Evolutionary conservation across 2,113 vertebrate species (phyloP), one percentile per base, ranked within the genome.

Genomic region (Pandion haliaetus): DNA sequence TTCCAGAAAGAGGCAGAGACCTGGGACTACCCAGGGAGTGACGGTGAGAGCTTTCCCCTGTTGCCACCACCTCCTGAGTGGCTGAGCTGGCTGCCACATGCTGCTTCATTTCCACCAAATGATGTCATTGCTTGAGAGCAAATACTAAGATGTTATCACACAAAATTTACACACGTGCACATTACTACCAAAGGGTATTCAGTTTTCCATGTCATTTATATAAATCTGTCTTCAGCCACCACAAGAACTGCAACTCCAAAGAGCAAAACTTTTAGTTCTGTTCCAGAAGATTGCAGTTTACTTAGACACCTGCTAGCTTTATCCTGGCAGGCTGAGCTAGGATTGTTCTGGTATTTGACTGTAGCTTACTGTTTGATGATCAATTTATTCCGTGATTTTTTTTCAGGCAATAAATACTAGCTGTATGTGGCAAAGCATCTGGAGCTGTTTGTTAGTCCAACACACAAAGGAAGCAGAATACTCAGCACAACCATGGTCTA

Each of bases 351-450:
- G 31, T 74, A 62, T 92, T 95, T 86, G 47, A 45, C 38, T 78
- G 23, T 31, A 67, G 38, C 32, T 78, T 89, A 85, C 49, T 59
- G 52, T 69, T 89, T 87, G 73, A 95, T 34, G 38, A 96, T 76
- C 52, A 84, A 36, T 82, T 80, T 76, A 76, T 93, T 82, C 69
- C 69, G 45, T 29, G 9, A 63, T 1, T 18, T 36, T 49, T 50
- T 90, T 81, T 21, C 26, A 10, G 63, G 59, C 61, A 55, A 71
- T 78, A 95, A 94, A 93, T 96, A 50, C 32, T 86, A 19, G 0
- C 76, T 72, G 32, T 74, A 34, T 57, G 69, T 82, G 61, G 84
- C 61, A 93, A 94, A 91, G 91, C 86, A 85, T 82, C 93, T 96
- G 94, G 73, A 94, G 69, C 29, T 61, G 47, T 88, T 96, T 91